phyloP scores from a whole-genome alignment of 2,113 vertebrate species.

The Brachionichthys hirsutus region DNA sequence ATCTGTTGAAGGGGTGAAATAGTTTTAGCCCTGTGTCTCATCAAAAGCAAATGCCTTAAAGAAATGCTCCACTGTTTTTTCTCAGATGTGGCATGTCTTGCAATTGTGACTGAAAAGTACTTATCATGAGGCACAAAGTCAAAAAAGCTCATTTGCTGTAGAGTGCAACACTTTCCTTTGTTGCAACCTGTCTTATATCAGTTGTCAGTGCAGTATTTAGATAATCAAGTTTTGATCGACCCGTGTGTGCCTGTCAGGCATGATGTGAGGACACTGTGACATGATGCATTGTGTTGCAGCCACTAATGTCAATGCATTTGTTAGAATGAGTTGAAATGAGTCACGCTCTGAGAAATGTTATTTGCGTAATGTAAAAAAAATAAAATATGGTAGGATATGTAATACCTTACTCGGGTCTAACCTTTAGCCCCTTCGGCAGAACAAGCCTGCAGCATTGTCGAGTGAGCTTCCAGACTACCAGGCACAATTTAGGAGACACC shows the following conservation, averaged over 20 bases:
- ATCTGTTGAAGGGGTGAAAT: conserved; percentile 20
- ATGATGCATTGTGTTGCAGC: background rate
- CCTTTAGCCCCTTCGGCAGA: background rate
- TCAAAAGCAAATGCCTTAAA: conserved; percentile 37
- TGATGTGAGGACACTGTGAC: background rate
- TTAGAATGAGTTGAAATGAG: background rate
- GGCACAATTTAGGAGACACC: too few species aligned
- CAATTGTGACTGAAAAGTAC: background rate
- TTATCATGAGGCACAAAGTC: too few species aligned
- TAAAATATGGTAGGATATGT: background rate
- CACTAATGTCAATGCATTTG: background rate
- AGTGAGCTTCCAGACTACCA: background rate
- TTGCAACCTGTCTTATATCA: background rate
- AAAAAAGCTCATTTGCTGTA: background rate
- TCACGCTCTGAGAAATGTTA: background rate
- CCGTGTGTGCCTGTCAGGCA: background rate
- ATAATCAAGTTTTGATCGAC: background rate
- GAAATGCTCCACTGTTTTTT: conserved; percentile 55
- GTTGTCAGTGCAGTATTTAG: background rate
- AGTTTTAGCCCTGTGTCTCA: conserved; percentile 20
- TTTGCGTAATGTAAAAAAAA: background rate
- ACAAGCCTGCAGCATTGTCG: background rate
- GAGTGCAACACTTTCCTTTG: background rate
- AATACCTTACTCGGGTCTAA: background rate
- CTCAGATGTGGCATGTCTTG: background rate